Evolutionary conservation across 2,113 vertebrate species (phyloP).

Genomic region (Hippocampus mohnikei): DNA sequence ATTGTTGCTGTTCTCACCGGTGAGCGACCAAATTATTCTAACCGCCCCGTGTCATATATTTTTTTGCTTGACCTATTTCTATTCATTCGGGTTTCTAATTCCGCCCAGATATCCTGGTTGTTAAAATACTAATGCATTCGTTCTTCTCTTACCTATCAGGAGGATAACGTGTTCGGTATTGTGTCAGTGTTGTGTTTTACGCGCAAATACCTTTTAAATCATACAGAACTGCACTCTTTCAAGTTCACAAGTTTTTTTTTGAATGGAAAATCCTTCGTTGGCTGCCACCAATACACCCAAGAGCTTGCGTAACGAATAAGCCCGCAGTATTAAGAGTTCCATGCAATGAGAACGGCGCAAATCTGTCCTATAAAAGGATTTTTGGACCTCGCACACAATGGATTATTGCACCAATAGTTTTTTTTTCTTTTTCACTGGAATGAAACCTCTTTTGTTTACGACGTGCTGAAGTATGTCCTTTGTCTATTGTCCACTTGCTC

Average conservation of each 20-base stretch:
- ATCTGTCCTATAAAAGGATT: constrained; percentile 19
- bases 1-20: constrained; percentile 73
- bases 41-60: neutral
- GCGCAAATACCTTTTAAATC: neutral
- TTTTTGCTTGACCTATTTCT: neutral
- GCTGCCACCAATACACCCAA: constrained; percentile 19
- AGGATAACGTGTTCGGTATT: neutral
- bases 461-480: neutral
- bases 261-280: constrained; percentile 19
- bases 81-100: neutral
- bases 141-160: neutral
- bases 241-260: neutral
- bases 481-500: neutral
- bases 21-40: constrained; percentile 38
- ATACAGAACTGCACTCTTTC: neutral
- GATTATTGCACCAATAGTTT: constrained; percentile 18
- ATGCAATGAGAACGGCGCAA: constrained; percentile 14
- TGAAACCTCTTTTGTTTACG: neutral
- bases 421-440: neutral
- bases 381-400: constrained; percentile 12
- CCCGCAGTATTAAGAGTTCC: constrained; percentile 41
- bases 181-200: neutral
- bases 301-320: constrained; percentile 60
- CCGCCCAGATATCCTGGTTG: neutral
- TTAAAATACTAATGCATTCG: too few relatives aligned